phyloP scores from a whole-genome alignment of 2,888 invertebrate species.

The Hipparchia semele region DNA sequence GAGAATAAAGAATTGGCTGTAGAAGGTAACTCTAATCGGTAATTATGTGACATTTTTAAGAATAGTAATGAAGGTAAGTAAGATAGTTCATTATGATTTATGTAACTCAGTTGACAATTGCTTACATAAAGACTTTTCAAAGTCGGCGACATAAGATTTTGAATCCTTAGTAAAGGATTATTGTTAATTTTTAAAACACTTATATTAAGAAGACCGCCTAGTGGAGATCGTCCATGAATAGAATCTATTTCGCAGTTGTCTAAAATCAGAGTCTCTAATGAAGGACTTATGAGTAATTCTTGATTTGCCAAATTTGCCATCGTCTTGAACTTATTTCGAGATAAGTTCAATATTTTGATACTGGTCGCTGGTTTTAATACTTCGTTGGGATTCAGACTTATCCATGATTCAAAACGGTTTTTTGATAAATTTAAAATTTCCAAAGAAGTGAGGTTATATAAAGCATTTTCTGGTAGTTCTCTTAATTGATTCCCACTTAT shows the following conservation, averaged over 20 bases:
- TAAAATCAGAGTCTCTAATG: constrained; percentile 83
- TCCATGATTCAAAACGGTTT: constrained; percentile 85
- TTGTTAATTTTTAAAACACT: constrained; percentile 78
- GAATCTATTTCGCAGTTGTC: constrained; percentile 84
- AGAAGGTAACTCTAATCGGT: constrained; percentile 75
- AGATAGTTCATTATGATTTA: constrained; percentile 79
- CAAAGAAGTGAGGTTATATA: constrained; percentile 81
- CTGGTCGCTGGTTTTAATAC: constrained; percentile 74
- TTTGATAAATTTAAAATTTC: constrained; percentile 84
- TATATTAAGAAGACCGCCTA: constrained; percentile 78
- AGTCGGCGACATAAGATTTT: constrained; percentile 75
- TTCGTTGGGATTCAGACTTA: constrained; percentile 79
- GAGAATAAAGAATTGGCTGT: constrained; percentile 71
- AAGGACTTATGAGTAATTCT: constrained; percentile 82
- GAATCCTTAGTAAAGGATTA: constrained; percentile 77
- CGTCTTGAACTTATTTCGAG: constrained; percentile 83
- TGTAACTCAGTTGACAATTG: constrained; percentile 78
- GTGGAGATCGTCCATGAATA: constrained; percentile 75
- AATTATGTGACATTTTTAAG: constrained; percentile 85
- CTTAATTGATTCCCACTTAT: constrained; percentile 78
- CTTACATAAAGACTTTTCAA: constrained; percentile 82
- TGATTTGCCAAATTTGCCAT: constrained; percentile 76
- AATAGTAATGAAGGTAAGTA: constrained; percentile 83
- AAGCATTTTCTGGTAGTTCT: constrained; percentile 70
- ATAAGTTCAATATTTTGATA: constrained; percentile 84